Evolutionary conservation across 2,888 invertebrate genomes (phyloP).

Genomic region (Ecliptopera silaceata): DNA sequence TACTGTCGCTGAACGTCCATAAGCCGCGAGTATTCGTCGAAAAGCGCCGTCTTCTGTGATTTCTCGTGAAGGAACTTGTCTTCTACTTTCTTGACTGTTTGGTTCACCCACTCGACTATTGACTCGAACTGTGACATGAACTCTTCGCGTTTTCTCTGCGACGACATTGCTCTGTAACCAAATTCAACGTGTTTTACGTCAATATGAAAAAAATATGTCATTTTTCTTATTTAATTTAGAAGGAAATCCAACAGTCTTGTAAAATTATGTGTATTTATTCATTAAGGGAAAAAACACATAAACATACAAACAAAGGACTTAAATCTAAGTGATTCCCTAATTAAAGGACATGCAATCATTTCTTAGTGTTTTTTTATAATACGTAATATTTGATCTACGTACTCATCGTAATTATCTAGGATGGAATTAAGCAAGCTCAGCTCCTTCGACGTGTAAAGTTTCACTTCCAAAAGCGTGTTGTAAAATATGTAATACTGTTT

Average conservation of each 20-base stretch:
- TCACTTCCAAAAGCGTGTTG: constrained; percentile 97
- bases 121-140: constrained; percentile 95
- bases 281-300: no score
- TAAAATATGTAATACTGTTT: constrained; percentile 98
- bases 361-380: no score
- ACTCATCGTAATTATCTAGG: constrained; percentile 93
- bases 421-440: constrained; percentile 94
- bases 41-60: constrained; percentile 61
- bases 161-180: constrained; percentile 89
- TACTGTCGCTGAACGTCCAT: constrained; percentile 76
- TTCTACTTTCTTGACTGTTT: constrained; percentile 90
- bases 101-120: constrained; percentile 94
- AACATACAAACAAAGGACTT: no score
- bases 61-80: constrained; percentile 75
- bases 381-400: constrained; percentile 59
- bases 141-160: constrained; percentile 90
- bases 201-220: neutral
- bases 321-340: no score
- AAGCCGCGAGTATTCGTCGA: constrained; percentile 67
- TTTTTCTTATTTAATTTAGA: no score
- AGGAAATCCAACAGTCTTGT: no score
- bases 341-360: no score
- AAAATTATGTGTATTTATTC: no score
- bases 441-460: constrained; percentile 96
- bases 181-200: neutral